Percentiles rank a stretch among this genome's conserved stretches.
phyloP scores from a whole-genome alignment of 2,888 invertebrate species.

The Yponomeuta malinellus region DNA sequence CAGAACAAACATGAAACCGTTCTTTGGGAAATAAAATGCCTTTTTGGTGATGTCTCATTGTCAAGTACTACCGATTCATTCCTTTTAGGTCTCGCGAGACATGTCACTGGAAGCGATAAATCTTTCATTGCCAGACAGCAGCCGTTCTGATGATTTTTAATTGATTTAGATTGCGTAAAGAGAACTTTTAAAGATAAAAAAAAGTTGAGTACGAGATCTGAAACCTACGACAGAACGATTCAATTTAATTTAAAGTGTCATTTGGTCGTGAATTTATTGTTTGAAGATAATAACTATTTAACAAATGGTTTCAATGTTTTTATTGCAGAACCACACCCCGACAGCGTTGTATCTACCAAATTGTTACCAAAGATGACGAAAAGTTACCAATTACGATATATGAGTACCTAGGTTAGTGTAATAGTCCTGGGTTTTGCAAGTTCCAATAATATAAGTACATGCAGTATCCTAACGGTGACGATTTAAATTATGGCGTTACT shows the following conservation, averaged over 20 bases:
- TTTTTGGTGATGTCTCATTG: constrained; percentile 5
- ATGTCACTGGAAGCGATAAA: not conserved
- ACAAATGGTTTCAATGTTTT: not conserved
- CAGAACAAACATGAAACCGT: not conserved
- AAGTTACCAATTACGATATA: not conserved
- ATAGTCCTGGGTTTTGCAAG: constrained; percentile 5
- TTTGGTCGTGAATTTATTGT: not conserved
- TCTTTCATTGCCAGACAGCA: not conserved
- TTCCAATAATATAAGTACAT: not conserved
- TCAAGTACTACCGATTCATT: constrained; percentile 5
- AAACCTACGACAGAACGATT: constrained; percentile 1
- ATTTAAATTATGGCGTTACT: constrained; percentile 42
- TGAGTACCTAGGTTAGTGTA: not conserved
- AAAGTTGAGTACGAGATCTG: not conserved
- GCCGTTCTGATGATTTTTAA: not conserved
- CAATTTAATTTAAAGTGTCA: not conserved
- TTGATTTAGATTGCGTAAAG: not conserved
- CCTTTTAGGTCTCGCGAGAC: not conserved
- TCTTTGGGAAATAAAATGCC: not conserved
- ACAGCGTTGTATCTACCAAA: too few relatives aligned
- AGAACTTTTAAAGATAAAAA: not conserved
- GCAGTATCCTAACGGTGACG: constrained; percentile 21
- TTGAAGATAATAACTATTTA: not conserved
- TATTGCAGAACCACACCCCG: not conserved
- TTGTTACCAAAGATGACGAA: not conserved